Evolutionary conservation across 2,113 vertebrate genomes (phyloP).

Genomic region (Potamarius usumacintae): DNA sequence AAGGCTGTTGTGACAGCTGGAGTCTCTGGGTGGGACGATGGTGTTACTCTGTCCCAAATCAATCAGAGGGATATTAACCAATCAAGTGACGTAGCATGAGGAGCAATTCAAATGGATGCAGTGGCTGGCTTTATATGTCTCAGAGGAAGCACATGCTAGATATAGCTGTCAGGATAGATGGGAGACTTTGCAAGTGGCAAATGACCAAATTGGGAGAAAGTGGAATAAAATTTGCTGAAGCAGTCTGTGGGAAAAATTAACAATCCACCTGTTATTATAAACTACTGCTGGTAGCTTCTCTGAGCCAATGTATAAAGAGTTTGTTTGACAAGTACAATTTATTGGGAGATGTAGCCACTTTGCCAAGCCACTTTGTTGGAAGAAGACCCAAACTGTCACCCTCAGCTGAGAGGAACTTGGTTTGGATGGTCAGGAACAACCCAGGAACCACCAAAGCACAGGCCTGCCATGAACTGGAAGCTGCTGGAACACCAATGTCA

Average conservation of each 20-base stretch:
- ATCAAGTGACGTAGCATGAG: not conserved
- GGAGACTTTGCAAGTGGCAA: not conserved
- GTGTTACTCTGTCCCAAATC: not conserved
- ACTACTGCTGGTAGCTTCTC: not conserved
- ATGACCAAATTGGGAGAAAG: not conserved
- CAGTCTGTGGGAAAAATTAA: not conserved
- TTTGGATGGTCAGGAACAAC: too few species aligned
- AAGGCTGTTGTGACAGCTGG: not conserved
- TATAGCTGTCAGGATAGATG: not conserved
- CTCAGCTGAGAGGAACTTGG: too few species aligned
- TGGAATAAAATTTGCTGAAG: not conserved
- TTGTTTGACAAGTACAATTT: too few species aligned
- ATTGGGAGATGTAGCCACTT: too few species aligned
- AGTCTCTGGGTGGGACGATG: not conserved
- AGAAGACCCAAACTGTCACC: too few species aligned
- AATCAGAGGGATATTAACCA: not conserved
- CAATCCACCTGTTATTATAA: not conserved
- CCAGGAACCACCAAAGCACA: too few species aligned
- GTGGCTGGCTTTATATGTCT: not conserved
- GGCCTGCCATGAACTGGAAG: too few species aligned
- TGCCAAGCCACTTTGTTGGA: too few species aligned
- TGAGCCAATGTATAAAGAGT: too few species aligned
- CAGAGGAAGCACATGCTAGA: not conserved
- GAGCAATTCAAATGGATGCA: not conserved
- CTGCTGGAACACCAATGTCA: too few species aligned